Base-by-base conservation (phyloP, 2,888 invertebrate species). In the Thereva unica region DNA sequence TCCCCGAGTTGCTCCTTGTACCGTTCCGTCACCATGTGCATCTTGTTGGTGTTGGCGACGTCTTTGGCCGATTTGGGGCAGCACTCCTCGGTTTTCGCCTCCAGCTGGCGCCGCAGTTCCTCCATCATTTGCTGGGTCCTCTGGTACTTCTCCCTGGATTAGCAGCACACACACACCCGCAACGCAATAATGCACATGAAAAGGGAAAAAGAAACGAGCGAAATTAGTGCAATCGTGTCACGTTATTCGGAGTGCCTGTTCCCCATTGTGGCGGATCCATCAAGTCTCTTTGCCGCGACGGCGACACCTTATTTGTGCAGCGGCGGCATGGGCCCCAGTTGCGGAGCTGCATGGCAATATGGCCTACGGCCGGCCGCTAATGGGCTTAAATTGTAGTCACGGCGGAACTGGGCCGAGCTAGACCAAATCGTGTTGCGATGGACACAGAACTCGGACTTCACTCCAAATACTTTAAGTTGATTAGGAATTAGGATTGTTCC, bases 1-100 rank as follows among this genome's bases (percentile, higher is more conserved):
- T 70, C 69, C n/a, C 54, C 65, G 6, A 71, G 41, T 67, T 71
- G 69, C 23, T 66, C 71, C 52, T 69, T 71, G 64, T 67, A 64
- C 8, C 67, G 64, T 38, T 69, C 68, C 40, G 69, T 69, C 8
- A 61, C 59, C 8, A 66, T 10, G 37, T 68, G 54, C 35, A 68
- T 35, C 7, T 64, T 69, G 5, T 23, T 23, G 1, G 23, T 23
- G 23, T 23, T 23, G 23, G 23, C 23, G 23, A 23, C 23, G 23
- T 23, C 23, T 23, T 23, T 23, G 2, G 23, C 23, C 23, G 23
- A 23, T 23, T 23, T 23, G 41, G 7, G 12, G 8, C 4, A 8
- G 12, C 45, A 55, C 41, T 55, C 61, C 41, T 65, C 55, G 45
- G 44, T 42, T 41, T 42, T 40, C n/a, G 40, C 35, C 8, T 69